A percentile compares a stretch with the other conserved stretches of the same genome.
Evolutionary conservation across 1,140 invertebrate genomes (phyloP).

Genomic region (silkworm (Bombyx mori)): DNA sequence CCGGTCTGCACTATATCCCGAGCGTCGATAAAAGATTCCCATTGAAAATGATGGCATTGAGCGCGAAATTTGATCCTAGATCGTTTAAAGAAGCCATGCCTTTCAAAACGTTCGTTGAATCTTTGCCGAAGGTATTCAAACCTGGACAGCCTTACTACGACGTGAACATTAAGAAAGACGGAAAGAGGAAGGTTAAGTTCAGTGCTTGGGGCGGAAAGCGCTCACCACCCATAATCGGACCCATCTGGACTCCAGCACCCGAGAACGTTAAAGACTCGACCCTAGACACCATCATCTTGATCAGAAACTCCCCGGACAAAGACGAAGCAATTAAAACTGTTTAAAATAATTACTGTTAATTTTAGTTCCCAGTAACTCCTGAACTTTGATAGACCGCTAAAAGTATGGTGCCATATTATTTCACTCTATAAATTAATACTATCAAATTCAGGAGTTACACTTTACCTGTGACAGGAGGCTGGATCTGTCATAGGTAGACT

Average conservation of each 20-base stretch:
- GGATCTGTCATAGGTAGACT: conserved; percentile 37
- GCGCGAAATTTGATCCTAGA: conserved; percentile 32
- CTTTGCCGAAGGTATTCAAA: conserved; percentile 42
- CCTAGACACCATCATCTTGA: conserved; percentile 41
- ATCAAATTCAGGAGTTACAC: conserved; percentile 19
- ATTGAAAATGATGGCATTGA: conserved; percentile 42
- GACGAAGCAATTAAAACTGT: conserved; percentile 27
- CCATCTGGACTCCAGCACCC: conserved; percentile 52
- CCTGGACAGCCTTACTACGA: conserved; percentile 50
- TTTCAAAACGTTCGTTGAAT: conserved; percentile 42
- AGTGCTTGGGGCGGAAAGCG: conserved; percentile 58
- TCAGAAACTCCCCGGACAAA: conserved; percentile 34
- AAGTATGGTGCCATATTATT: conserved; percentile 35
- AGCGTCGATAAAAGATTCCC: conserved; percentile 44
- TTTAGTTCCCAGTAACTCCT: conserved; percentile 12
- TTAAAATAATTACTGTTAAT: conserved; percentile 16
- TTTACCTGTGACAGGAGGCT: conserved; percentile 42
- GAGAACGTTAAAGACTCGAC: conserved; percentile 39
- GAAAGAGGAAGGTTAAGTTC: conserved; percentile 60
- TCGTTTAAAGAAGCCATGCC: conserved; percentile 43
- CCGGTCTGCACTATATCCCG: conserved; percentile 43
- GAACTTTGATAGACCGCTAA: conserved; percentile 18
- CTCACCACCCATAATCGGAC: conserved; percentile 56
- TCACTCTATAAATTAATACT: too few species aligned
- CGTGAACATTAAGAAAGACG: conserved; percentile 52